Conservation (phyloP, 2,888 invertebrate genomes). For the Caenorhabditis japonica region DNA sequence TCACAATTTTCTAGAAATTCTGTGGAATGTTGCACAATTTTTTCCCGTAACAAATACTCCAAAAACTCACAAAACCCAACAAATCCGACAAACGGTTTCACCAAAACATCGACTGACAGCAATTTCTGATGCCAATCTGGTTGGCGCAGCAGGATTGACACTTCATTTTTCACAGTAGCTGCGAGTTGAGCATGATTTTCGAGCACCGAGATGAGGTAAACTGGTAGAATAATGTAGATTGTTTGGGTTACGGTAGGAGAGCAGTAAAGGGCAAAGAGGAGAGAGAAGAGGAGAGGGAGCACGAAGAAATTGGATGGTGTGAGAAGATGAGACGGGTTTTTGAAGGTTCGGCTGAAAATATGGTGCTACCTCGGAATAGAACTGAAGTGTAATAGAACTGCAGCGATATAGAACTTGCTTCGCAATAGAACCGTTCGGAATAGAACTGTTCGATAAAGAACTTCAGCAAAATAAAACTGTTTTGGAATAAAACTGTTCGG, state of each 20-base stretch:
- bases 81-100: constrained; percentile 37
- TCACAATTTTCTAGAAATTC: too few species aligned
- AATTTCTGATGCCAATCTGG: constrained; percentile 23
- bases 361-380: too few species aligned
- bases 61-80: constrained; percentile 47
- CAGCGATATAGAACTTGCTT: too few species aligned
- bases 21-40: too few species aligned
- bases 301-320: constrained; percentile 20
- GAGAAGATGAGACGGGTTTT: constrained; percentile 3
- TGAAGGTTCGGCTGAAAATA: too few species aligned
- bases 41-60: not conserved
- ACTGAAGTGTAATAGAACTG: too few species aligned
- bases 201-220: constrained; percentile 61
- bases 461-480: too few species aligned
- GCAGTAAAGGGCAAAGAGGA: constrained; percentile 36
- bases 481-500: too few species aligned
- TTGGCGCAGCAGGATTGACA: not conserved
- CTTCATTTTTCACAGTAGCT: not conserved
- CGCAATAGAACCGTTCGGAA: too few species aligned
- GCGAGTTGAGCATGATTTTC: constrained; percentile 48
- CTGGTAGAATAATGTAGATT: constrained; percentile 66
- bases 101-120: constrained; percentile 27
- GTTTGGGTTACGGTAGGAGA: constrained; percentile 55
- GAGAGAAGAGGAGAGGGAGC: not conserved
- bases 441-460: too few species aligned